Conservation (phyloP, 2,888 invertebrate species). For the Galerucella nymphaeae region DNA sequence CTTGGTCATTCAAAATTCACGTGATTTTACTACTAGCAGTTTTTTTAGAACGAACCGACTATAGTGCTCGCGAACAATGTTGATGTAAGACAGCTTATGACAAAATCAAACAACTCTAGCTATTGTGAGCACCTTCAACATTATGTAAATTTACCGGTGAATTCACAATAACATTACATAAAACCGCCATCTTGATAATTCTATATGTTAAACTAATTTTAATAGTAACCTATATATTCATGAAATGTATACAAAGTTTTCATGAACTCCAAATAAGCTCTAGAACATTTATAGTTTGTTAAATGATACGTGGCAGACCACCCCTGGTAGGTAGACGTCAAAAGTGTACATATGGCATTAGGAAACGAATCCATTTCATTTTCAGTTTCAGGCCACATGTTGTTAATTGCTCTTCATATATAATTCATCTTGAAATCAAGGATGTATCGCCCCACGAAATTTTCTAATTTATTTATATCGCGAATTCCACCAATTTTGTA, state of each 20-base stretch:
- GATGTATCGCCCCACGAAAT: constrained; percentile 24
- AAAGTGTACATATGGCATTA: constrained; percentile 36
- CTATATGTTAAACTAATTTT: too few relatives aligned
- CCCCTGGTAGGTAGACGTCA: constrained; percentile 15
- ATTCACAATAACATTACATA: too few relatives aligned
- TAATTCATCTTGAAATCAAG: constrained; percentile 37
- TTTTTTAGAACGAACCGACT: too few relatives aligned
- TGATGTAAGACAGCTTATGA: too few relatives aligned
- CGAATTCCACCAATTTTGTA: constrained; percentile 18
- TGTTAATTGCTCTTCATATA: constrained; percentile 34
- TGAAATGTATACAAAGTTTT: background rate
- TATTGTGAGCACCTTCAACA: too few relatives aligned
- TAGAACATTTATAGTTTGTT: background rate
- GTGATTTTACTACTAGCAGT: too few relatives aligned
- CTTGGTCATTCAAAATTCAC: too few relatives aligned
- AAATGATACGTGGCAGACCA: background rate
- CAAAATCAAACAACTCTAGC: too few relatives aligned
- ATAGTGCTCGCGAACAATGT: too few relatives aligned
- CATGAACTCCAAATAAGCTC: background rate
- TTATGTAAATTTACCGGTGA: too few relatives aligned
- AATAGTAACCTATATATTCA: background rate
- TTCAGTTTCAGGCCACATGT: constrained; percentile 32
- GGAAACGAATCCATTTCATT: constrained; percentile 36
- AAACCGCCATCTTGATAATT: too few relatives aligned
- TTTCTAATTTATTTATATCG: constrained; percentile 24